Percentiles rank a stretch among this genome's conserved stretches.
Evolutionary conservation across 1,140 invertebrate genomes (phyloP).

Genomic region (Drosophila hydei): DNA sequence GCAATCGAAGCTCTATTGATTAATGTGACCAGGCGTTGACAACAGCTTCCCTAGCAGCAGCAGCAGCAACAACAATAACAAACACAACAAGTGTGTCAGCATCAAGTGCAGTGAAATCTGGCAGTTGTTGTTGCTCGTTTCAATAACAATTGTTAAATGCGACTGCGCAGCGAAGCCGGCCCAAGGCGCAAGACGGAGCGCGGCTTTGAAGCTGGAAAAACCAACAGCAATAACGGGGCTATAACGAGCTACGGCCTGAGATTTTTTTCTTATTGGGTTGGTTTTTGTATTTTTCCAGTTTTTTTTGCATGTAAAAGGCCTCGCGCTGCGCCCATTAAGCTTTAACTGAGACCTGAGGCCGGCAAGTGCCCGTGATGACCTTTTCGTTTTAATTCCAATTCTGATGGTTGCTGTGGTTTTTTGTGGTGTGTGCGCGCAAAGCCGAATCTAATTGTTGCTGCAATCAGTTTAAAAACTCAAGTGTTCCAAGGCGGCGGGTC

Average conservation of each 20-base stretch:
- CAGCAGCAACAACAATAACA: slow-evolving; percentile 22
- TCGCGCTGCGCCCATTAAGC: slow-evolving; percentile 68
- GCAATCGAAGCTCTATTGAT: slow-evolving; percentile 36
- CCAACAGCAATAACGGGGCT: slow-evolving; percentile 38
- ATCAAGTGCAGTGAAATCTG: slow-evolving; percentile 69
- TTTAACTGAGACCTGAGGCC: slow-evolving; percentile 45
- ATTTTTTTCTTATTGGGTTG: slow-evolving; percentile 36
- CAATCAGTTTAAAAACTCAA: slow-evolving; percentile 52
- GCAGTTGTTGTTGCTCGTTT: slow-evolving; percentile 32
- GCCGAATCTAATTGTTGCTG: slow-evolving; percentile 68
- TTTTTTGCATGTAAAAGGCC: slow-evolving; percentile 45
- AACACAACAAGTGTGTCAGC: slow-evolving; percentile 54
- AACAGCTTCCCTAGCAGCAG: slow-evolving; percentile 17
- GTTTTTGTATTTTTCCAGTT: slow-evolving; percentile 10
- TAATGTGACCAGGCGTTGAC: slow-evolving; percentile 51
- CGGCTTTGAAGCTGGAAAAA: slow-evolving; percentile 54
- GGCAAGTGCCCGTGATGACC: slow-evolving; percentile 74
- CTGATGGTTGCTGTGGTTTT: slow-evolving; percentile 38
- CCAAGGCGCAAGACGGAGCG: slow-evolving; percentile 69
- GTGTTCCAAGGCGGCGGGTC: slow-evolving; percentile 34
- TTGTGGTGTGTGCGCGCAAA: slow-evolving; percentile 44
- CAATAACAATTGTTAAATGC: slow-evolving; percentile 55
- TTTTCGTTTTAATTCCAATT: slow-evolving; percentile 74
- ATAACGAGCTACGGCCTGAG: slow-evolving; percentile 38
- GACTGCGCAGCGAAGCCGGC: slow-evolving; percentile 48